Percentiles rank a stretch among this genome's conserved stretches.
Conservation (phyloP, 2,797 vertebrate species). For the Dendrocincla fuliginosa region DNA sequence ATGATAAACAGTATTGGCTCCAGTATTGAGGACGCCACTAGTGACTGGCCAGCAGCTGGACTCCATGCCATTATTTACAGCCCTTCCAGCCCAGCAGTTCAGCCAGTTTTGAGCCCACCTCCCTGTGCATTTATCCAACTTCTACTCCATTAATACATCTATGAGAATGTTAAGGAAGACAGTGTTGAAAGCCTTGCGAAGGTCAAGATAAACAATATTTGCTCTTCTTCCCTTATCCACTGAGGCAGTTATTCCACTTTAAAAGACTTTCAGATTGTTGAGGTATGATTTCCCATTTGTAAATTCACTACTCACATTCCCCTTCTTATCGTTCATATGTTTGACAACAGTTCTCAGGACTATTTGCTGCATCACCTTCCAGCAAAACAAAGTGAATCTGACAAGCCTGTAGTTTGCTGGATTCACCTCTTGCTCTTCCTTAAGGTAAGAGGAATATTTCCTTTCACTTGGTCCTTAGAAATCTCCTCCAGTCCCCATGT, state of each 20-base stretch:
- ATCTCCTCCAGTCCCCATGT: fast-evolving
- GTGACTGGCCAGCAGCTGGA: background rate
- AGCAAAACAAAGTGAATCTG: background rate
- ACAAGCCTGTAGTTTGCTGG: background rate
- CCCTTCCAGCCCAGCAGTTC: background rate
- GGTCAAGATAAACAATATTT: background rate
- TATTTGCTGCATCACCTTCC: background rate
- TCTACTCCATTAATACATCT: background rate
- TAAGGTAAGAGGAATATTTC: background rate
- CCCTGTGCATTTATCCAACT: background rate
- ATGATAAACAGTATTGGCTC: background rate
- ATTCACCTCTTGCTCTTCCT: background rate
- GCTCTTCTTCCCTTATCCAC: background rate
- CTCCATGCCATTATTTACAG: background rate
- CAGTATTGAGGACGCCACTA: background rate
- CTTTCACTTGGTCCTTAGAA: background rate
- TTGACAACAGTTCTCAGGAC: background rate
- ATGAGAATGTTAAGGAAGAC: background rate
- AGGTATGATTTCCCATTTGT: background rate
- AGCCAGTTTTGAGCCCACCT: background rate
- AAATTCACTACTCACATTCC: background rate
- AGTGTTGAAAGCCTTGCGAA: background rate
- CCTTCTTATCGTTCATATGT: background rate
- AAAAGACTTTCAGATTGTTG: background rate
- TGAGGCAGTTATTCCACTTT: background rate